These are phyloP conservation scores for Actias luna DNA, from an alignment of 2,888 invertebrate species.

Conservation along the genomic window DNA sequence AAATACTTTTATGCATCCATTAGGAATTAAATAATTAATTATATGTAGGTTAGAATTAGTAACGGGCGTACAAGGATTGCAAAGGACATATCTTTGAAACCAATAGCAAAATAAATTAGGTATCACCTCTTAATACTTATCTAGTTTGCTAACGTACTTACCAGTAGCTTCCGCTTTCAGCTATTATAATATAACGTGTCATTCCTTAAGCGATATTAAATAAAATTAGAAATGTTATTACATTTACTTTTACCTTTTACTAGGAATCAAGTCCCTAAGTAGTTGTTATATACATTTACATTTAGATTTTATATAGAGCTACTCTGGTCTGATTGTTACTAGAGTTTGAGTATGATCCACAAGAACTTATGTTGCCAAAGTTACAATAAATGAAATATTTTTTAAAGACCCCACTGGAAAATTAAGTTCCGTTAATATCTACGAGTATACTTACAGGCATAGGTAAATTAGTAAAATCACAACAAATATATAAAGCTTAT, in stretches of 20 bases:
- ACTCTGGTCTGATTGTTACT: no score
- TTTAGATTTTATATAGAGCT: no score
- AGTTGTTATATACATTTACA: no score
- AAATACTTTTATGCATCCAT: slow-evolving; percentile 49
- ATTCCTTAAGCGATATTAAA: neutral
- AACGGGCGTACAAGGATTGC: slow-evolving; percentile 6
- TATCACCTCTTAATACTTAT: slow-evolving; percentile 2
- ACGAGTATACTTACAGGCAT: no score
- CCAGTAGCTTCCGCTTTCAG: slow-evolving; percentile 4
- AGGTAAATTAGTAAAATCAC: no score
- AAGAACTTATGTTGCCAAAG: no score
- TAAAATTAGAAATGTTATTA: neutral
- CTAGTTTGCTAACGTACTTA: slow-evolving; percentile 14
- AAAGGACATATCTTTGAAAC: neutral
- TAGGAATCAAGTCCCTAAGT: neutral
- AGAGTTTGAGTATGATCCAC: no score
- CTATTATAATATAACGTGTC: neutral
- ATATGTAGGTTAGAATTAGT: slow-evolving; percentile 8
- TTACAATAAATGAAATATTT: no score
- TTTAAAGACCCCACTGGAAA: no score
- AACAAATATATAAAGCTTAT: no score
- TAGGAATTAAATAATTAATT: slow-evolving; percentile 13
- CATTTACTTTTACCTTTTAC: neutral
- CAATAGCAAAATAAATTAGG: slow-evolving; percentile 4
- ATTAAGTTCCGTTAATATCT: no score